Percentiles rank a stretch among this genome's conserved stretches.
Evolutionary conservation across 2,888 invertebrate genomes (phyloP).

Genomic region (Limnephilus auricula): DNA sequence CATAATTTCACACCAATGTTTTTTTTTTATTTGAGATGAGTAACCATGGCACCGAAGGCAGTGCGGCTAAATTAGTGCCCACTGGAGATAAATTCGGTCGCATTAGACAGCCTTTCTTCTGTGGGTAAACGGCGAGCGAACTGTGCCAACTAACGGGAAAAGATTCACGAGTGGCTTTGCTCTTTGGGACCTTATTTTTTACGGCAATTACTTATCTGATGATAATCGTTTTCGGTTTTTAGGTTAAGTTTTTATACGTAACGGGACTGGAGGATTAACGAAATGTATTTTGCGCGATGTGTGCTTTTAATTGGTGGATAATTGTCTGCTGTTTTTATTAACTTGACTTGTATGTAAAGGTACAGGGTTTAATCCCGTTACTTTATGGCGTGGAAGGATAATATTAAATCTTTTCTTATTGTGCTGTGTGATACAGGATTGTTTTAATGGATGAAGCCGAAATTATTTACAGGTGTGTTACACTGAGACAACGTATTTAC

Average conservation of each 20-base stretch:
- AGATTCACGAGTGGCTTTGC: not conserved
- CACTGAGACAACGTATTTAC: no score
- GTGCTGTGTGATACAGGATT: no score
- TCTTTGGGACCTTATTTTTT: constrained; percentile 20
- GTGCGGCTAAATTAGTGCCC: not conserved
- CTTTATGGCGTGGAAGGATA: not conserved
- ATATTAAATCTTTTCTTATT: not conserved
- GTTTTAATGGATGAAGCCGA: no score
- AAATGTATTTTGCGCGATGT: not conserved
- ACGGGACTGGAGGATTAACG: not conserved
- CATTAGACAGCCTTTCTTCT: constrained; percentile 7
- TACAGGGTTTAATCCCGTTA: not conserved
- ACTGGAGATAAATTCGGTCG: not conserved
- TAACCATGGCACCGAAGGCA: not conserved
- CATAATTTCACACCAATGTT: not conserved
- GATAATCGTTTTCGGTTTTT: not conserved
- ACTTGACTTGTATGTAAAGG: not conserved
- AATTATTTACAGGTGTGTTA: no score
- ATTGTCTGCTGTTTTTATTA: not conserved
- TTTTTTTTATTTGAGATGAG: not conserved
- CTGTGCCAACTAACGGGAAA: constrained; percentile 17
- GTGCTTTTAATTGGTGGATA: not conserved
- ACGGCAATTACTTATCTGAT: not conserved
- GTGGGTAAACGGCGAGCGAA: not conserved
- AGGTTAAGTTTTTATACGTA: not conserved